Percentiles rank a stretch among this genome's conserved stretches.
phyloP scores from a whole-genome alignment of 2,888 invertebrate species.

The Mayetiola destructor region DNA sequence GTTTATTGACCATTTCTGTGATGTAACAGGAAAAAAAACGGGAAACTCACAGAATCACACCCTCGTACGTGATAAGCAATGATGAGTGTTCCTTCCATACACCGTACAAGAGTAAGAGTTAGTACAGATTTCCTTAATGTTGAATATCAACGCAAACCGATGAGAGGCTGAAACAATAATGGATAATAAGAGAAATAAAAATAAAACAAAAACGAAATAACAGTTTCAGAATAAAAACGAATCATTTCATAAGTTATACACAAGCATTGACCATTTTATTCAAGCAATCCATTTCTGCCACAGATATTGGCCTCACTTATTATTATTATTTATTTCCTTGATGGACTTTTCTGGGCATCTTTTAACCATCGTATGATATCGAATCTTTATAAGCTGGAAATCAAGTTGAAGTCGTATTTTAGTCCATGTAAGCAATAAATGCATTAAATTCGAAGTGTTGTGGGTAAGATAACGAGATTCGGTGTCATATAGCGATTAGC shows the following conservation, averaged over 20 bases:
- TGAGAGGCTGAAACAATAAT: background rate
- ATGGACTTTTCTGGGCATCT: background rate
- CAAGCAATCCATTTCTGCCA: background rate
- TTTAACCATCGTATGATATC: background rate
- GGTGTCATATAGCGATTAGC: slow-evolving; percentile 10
- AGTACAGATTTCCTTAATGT: too few species aligned
- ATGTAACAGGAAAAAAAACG: background rate
- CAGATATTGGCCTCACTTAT: background rate
- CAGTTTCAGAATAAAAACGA: too few species aligned
- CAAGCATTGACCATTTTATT: background rate
- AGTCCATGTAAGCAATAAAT: background rate
- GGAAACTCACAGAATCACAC: slow-evolving; percentile 4
- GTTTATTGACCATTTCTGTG: background rate
- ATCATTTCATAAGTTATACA: background rate
- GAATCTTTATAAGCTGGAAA: background rate
- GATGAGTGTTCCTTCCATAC: background rate
- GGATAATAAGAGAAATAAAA: slow-evolving; percentile 9
- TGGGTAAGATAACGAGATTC: slow-evolving; percentile 12
- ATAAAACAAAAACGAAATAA: slow-evolving; percentile 2
- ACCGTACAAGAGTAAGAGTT: background rate
- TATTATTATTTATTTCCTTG: slow-evolving; percentile 9
- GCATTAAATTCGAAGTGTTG: slow-evolving; percentile 13
- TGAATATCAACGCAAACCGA: too few species aligned
- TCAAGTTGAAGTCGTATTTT: background rate
- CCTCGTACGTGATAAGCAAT: slow-evolving; percentile 9